Evolutionary conservation across 2,888 invertebrate genomes (phyloP).

Genomic region (Clusia tigrina): DNA sequence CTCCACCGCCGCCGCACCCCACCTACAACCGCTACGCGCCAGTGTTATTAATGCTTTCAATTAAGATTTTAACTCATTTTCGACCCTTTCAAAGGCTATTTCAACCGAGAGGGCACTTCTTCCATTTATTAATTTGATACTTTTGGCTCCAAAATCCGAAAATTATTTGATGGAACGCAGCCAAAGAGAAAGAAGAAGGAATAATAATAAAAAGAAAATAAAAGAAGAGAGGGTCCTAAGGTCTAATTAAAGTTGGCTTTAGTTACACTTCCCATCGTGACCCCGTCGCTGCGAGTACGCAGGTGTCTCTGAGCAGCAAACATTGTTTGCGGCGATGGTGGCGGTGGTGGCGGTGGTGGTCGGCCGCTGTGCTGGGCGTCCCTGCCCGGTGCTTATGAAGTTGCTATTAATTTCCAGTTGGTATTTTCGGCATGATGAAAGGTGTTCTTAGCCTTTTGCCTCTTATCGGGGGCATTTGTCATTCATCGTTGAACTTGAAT

Average conservation of each 20-base stretch:
- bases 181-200: constrained; percentile 2
- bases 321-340: not conserved
- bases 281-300: constrained; percentile 7
- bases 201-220: not conserved
- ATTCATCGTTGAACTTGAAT: constrained; percentile 29
- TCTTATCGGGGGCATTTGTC: constrained; percentile 31
- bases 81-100: constrained; percentile 22
- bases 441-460: constrained; percentile 20
- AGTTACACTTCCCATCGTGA: constrained; percentile 30
- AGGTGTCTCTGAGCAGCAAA: constrained; percentile 22
- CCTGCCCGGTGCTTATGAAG: constrained; percentile 18
- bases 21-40: not conserved
- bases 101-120: not conserved
- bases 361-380: not conserved
- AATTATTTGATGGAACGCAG: not conserved
- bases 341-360: not conserved
- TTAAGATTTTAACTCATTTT: constrained; percentile 27
- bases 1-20: not conserved
- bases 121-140: constrained; percentile 31
- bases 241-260: constrained; percentile 30
- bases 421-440: constrained; percentile 32
- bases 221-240: constrained; percentile 9
- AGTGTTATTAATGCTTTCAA: constrained; percentile 30
- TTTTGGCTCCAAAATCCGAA: constrained; percentile 4
- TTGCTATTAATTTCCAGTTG: constrained; percentile 29